phyloP scores from a whole-genome alignment of 2,888 invertebrate genomes.

The Zygothrica quintamaculata region DNA sequence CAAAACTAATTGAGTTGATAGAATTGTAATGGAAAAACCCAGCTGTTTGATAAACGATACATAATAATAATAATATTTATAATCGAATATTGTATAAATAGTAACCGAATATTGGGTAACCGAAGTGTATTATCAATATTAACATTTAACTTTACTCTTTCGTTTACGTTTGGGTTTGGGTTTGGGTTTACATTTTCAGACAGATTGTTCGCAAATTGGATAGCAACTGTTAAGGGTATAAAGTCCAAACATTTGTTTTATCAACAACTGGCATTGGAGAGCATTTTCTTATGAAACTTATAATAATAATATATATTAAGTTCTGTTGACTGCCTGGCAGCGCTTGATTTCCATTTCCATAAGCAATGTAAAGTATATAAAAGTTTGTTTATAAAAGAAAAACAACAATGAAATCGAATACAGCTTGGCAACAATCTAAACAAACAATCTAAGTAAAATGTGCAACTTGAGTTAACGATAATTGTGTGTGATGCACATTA shows the following conservation, averaged over 20 bases:
- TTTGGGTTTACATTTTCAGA: conserved; percentile 11
- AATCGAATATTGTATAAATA: neutral
- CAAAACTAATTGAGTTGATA: conserved; percentile 26
- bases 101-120: no score
- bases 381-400: conserved; percentile 19
- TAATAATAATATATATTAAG: conserved; percentile 10
- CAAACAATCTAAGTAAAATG: no score
- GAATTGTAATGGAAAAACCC: conserved; percentile 47
- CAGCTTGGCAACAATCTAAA: conserved; percentile 56
- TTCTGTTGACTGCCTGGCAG: conserved; percentile 36
- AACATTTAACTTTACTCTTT: neutral
- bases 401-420: conserved; percentile 48
- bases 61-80: conserved; percentile 39
- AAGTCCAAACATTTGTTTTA: conserved; percentile 50
- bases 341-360: conserved; percentile 25
- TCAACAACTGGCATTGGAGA: conserved; percentile 32
- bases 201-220: conserved; percentile 38
- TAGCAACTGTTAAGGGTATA: conserved; percentile 28
- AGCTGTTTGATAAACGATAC: no score
- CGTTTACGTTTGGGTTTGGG: no score
- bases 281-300: conserved; percentile 11
- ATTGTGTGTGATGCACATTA: conserved; percentile 48
- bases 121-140: neutral
- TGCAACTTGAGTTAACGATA: conserved; percentile 49
- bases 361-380: no score